Conservation (phyloP, 2,888 invertebrate species). For the Acronicta leporina region DNA sequence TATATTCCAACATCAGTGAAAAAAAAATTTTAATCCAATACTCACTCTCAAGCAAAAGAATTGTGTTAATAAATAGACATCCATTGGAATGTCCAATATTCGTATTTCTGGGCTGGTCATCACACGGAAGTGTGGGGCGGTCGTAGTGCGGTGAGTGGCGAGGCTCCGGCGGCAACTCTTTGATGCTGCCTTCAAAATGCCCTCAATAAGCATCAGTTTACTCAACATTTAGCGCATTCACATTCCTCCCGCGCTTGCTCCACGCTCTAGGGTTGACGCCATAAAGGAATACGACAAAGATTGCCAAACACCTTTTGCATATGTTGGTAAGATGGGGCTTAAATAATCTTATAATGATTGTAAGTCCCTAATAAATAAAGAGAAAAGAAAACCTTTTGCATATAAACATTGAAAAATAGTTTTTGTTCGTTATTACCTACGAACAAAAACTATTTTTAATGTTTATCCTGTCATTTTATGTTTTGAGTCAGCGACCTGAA, state of each 20-base stretch:
- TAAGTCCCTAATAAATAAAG: no score
- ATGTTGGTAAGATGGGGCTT: no score
- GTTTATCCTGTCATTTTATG: no score
- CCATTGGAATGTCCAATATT: conserved; percentile 45
- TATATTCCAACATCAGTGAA: no score
- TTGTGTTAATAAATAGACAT: conserved; percentile 10
- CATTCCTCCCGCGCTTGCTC: conserved; percentile 73
- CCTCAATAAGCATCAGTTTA: conserved; percentile 84
- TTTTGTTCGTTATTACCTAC: no score
- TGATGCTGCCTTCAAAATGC: conserved; percentile 77
- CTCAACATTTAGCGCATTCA: conserved; percentile 78
- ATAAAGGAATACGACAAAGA: conserved; percentile 4
- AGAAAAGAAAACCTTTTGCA: no score
- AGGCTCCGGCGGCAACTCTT: conserved; percentile 71
- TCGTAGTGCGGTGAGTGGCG: conserved; percentile 68
- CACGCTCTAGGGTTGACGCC: conserved; percentile 58
- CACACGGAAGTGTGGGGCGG: conserved; percentile 46
- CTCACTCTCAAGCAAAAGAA: no score
- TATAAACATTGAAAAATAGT: no score
- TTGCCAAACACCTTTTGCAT: no score
- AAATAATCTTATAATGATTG: no score
- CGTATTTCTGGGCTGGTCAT: conserved; percentile 2
- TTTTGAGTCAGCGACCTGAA: no score
- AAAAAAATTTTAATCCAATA: background rate
- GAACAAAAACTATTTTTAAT: no score